Conservation (phyloP, 1,140 invertebrate species). For the Conus betulinus region DNA sequence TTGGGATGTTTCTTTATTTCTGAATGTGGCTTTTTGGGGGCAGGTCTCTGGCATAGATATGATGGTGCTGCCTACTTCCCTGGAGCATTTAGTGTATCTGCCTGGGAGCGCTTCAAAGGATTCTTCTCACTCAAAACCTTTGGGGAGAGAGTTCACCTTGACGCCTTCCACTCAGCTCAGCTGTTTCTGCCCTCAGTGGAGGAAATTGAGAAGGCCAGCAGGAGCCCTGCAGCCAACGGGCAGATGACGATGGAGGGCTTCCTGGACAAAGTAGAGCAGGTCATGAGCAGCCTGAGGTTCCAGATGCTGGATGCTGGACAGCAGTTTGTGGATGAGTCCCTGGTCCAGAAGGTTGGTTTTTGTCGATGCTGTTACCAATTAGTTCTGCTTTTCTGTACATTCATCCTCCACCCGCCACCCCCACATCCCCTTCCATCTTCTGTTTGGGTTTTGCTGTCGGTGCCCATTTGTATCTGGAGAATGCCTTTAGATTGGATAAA, state of each 20-base stretch:
- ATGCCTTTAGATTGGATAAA: no score
- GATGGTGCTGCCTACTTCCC: conserved; percentile 19
- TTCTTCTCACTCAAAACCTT: neutral
- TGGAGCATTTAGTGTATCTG: neutral
- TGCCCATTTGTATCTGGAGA: no score
- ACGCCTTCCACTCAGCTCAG: neutral
- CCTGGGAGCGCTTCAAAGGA: neutral
- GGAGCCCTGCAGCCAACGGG: neutral
- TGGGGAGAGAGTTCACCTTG: neutral
- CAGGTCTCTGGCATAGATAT: conserved; percentile 3
- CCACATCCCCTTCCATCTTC: no score
- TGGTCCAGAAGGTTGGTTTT: neutral
- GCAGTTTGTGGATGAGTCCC: neutral
- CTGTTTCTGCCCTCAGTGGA: neutral
- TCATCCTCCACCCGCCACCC: no score
- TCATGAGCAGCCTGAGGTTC: conserved; percentile 14
- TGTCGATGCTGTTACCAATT: no score
- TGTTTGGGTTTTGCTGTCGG: no score
- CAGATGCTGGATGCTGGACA: conserved; percentile 7
- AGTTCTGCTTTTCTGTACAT: no score
- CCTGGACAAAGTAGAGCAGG: neutral
- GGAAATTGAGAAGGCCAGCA: neutral
- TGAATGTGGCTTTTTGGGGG: neutral
- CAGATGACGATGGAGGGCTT: neutral
- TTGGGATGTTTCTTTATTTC: neutral